Evolutionary conservation across 2,888 invertebrate species (phyloP).

Genomic region (Arge pagana): DNA sequence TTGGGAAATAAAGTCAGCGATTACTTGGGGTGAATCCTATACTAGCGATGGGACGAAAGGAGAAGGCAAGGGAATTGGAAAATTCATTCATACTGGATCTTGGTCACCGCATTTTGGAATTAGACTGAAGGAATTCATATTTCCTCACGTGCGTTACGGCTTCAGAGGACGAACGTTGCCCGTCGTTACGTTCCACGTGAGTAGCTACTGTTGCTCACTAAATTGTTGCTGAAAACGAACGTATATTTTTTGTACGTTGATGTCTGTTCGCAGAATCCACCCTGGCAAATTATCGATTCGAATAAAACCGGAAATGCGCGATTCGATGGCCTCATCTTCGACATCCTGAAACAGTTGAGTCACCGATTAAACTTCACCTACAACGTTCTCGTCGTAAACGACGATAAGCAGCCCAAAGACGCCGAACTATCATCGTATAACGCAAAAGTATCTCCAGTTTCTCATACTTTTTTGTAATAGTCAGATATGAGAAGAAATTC

Average conservation of each 20-base stretch:
- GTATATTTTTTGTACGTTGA: neutral
- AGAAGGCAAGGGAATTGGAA: constrained; percentile 33
- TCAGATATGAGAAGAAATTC: constrained; percentile 32
- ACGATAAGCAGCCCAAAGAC: neutral
- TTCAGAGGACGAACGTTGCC: constrained; percentile 76
- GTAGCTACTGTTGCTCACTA: constrained; percentile 38
- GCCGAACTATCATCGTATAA: neutral
- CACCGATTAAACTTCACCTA: constrained; percentile 82
- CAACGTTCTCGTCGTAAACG: constrained; percentile 46
- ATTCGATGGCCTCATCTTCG: constrained; percentile 77
- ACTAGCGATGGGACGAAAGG: constrained; percentile 45
- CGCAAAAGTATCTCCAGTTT: too few species aligned
- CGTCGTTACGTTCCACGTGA: constrained; percentile 78
- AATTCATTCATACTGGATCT: constrained; percentile 66
- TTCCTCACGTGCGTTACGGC: constrained; percentile 79
- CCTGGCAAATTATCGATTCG: constrained; percentile 77
- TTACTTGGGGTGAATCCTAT: constrained; percentile 65
- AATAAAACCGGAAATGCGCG: constrained; percentile 65
- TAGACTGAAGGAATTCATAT: constrained; percentile 70
- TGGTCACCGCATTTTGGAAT: constrained; percentile 78
- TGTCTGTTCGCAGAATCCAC: constrained; percentile 72
- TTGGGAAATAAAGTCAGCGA: constrained; percentile 62
- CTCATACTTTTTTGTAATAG: constrained; percentile 26
- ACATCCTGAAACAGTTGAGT: constrained; percentile 77
- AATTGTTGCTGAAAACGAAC: neutral